A percentile compares a stretch with the other conserved stretches of the same genome.
These are phyloP conservation scores for Sycophila texana DNA, from an alignment of 2,888 invertebrate genomes.

Conservation along the genomic window DNA sequence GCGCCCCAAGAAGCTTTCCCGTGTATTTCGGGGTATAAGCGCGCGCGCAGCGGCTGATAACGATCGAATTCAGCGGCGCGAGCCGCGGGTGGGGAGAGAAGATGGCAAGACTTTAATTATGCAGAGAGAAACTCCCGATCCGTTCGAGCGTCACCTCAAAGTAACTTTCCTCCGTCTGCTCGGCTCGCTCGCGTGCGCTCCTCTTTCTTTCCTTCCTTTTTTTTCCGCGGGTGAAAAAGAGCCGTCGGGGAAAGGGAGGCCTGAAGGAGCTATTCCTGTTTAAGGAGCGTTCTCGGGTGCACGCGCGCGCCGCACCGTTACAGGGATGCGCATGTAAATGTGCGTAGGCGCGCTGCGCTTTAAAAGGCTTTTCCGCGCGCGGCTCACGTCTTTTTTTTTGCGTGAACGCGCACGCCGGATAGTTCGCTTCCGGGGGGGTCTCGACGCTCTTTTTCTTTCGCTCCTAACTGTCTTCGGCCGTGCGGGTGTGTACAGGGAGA, in stretches of 20 bases:
- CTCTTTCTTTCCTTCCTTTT: slow-evolving; percentile 36
- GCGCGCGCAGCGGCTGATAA: slow-evolving; percentile 47
- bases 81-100: slow-evolving; percentile 53
- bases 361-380: slow-evolving; percentile 1
- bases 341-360: not conserved
- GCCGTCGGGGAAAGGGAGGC: slow-evolving; percentile 8
- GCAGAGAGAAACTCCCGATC: slow-evolving; percentile 57
- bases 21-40: not conserved
- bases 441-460: not conserved
- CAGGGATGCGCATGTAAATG: not conserved
- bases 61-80: slow-evolving; percentile 51
- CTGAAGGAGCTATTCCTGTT: slow-evolving; percentile 42
- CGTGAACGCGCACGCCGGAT: not conserved
- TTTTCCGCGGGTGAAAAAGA: slow-evolving; percentile 25
- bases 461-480: not conserved
- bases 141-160: slow-evolving; percentile 46
- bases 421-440: not conserved
- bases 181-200: not conserved
- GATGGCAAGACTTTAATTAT: slow-evolving; percentile 58
- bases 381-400: not conserved
- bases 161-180: slow-evolving; percentile 29
- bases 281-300: slow-evolving; percentile 32
- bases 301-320: not conserved
- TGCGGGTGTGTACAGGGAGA: not conserved
- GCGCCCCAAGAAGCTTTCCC: not conserved